Evolutionary conservation across 2,797 vertebrate species (phyloP).

Genomic region (Cottoperca gobio): DNA sequence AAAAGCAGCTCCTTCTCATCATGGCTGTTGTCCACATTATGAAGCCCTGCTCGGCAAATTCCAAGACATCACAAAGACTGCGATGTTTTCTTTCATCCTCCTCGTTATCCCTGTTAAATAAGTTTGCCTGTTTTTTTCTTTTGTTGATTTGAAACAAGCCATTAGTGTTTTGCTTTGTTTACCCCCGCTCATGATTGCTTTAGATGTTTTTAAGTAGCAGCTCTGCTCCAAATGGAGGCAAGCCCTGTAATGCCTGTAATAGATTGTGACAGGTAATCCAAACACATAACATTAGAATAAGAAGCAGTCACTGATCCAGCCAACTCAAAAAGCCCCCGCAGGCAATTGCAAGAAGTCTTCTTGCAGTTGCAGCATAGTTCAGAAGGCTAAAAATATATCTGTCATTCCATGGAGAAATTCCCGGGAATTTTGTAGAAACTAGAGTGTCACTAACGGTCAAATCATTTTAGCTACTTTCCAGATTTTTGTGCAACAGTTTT

Average conservation of each 20-base stretch:
- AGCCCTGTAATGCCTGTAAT: conserved; percentile 73
- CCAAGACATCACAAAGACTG: conserved; percentile 47
- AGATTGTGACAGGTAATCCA: conserved; percentile 85
- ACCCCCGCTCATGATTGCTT: conserved; percentile 72
- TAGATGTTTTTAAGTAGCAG: conserved; percentile 80
- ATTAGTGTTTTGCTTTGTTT: conserved; percentile 82
- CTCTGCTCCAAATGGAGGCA: conserved; percentile 72
- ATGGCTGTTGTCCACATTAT: conserved; percentile 54
- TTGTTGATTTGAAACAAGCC: conserved; percentile 78
- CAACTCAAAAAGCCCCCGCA: conserved; percentile 80
- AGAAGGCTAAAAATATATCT: conserved; percentile 80
- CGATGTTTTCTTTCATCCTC: conserved; percentile 72
- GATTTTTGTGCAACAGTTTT: conserved; percentile 55
- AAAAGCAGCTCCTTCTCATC: conserved; percentile 44
- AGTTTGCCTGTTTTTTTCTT: conserved; percentile 67
- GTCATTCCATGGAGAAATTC: conserved; percentile 76
- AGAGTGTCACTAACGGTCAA: conserved; percentile 69
- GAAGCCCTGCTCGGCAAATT: conserved; percentile 36
- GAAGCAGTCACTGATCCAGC: conserved; percentile 85
- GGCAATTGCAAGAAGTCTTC: conserved; percentile 81
- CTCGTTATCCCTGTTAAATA: conserved; percentile 76
- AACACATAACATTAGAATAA: conserved; percentile 86
- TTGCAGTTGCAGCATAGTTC: conserved; percentile 79
- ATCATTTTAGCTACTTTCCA: conserved; percentile 62
- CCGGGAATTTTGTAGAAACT: conserved; percentile 71